These are phyloP conservation scores for Mormyrus lacerda DNA, from an alignment of 2,113 vertebrate species.

Conservation along the genomic window DNA sequence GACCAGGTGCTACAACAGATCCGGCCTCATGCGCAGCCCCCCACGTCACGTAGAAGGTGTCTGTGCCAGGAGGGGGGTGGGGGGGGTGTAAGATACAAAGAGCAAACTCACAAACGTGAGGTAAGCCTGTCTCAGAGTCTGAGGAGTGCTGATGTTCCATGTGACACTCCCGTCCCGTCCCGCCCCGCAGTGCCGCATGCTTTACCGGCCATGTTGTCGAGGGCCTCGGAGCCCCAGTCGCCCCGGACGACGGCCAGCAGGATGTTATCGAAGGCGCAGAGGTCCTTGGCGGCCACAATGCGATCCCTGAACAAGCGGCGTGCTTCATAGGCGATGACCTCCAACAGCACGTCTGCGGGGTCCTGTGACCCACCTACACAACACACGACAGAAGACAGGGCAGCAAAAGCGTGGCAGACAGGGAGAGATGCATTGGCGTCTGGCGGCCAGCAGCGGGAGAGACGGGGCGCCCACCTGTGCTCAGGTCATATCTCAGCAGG, in stretches of 20 bases:
- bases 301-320: constrained; percentile 83
- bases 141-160: background rate
- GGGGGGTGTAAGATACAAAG: background rate
- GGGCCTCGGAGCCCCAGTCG: constrained; percentile 82
- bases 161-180: too few relatives aligned
- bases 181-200: too few relatives aligned
- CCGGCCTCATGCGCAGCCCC: constrained; percentile 63
- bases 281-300: constrained; percentile 77
- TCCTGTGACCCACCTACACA: constrained; percentile 65
- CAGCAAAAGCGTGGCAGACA: background rate
- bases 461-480: constrained; percentile 66
- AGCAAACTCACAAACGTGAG: background rate
- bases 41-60: constrained; percentile 88
- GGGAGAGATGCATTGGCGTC: background rate
- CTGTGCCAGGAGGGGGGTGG: constrained; percentile 44
- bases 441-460: background rate
- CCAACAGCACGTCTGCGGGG: constrained; percentile 75
- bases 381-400: constrained; percentile 6
- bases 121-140: background rate
- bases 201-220: constrained; percentile 82
- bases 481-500: constrained; percentile 86
- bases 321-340: constrained; percentile 85
- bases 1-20: constrained; percentile 58
- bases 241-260: constrained; percentile 76
- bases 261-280: constrained; percentile 79